Evolutionary conservation across 1,140 invertebrate species (phyloP).

Genomic region (Chionoecetes opilio): DNA sequence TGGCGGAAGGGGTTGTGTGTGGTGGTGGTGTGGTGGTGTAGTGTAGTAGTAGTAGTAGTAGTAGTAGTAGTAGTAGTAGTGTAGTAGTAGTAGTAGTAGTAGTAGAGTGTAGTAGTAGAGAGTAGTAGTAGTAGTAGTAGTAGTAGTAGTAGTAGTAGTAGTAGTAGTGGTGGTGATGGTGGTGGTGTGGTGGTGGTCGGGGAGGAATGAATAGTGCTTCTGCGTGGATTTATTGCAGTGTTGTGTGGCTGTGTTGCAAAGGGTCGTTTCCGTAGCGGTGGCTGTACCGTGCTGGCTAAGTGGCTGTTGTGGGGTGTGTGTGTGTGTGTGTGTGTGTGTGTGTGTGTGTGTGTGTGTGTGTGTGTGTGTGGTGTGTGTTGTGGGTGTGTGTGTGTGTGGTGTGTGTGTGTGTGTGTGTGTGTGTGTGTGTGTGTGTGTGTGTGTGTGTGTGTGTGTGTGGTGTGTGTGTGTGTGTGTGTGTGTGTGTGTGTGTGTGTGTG

Average conservation of each 20-base stretch:
- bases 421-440: no score
- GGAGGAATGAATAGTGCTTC: background rate
- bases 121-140: slow-evolving; percentile 22
- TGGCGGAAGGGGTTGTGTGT: no score
- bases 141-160: background rate
- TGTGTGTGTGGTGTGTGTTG: no score
- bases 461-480: no score
- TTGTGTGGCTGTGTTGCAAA: background rate
- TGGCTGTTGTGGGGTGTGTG: background rate
- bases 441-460: no score
- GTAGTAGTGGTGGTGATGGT: background rate
- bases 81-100: background rate
- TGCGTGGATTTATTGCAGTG: slow-evolving; percentile 7
- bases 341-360: no score
- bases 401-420: no score
- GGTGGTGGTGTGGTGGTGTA: no score
- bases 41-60: no score
- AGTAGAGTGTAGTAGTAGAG: background rate
- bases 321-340: no score
- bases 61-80: no score
- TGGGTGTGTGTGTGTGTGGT: no score
- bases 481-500: background rate
- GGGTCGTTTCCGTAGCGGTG: background rate
- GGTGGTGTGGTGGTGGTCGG: slow-evolving; percentile 10
- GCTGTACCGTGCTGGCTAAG: background rate